phyloP scores from a whole-genome alignment of 2,113 vertebrate genomes.

The Lophura nycthemera region DNA sequence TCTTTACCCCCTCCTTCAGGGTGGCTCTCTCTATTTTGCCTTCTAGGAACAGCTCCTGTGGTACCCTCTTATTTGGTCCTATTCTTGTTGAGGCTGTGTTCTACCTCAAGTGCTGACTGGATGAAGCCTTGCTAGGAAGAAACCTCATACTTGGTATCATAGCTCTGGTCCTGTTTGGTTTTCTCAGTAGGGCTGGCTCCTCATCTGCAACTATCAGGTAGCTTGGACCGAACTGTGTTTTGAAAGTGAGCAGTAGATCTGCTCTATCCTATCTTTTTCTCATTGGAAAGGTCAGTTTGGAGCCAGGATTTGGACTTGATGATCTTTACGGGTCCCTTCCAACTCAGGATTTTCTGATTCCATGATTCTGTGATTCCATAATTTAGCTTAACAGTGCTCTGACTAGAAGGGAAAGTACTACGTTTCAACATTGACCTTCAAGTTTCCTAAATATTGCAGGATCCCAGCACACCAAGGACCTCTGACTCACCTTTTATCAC shows the following conservation, averaged over 20 bases:
- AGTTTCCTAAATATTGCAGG: not conserved
- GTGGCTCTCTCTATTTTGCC: not conserved
- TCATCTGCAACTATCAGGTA: not conserved
- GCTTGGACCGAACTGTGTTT: not conserved
- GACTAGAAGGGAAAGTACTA: not conserved
- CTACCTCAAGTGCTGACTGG: not conserved
- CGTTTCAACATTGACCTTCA: not conserved
- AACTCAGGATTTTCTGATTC: too few relatives aligned
- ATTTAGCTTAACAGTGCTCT: not conserved
- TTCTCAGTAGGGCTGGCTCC: not conserved
- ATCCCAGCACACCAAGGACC: not conserved
- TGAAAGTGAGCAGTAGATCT: not conserved
- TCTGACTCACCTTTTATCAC: not conserved
- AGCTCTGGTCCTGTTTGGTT: not conserved
- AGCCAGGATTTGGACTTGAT: too few relatives aligned
- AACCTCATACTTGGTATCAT: not conserved
- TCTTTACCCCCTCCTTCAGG: not conserved
- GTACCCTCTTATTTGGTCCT: not conserved
- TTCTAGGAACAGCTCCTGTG: not conserved
- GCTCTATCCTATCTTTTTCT: not conserved
- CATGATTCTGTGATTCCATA: not conserved
- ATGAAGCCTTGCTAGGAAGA: not conserved
- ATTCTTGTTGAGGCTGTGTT: not conserved
- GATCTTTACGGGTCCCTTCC: too few relatives aligned
- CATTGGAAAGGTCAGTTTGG: not conserved